Conservation (phyloP, 2,888 invertebrate species). For the Steinernema hermaphroditum region DNA sequence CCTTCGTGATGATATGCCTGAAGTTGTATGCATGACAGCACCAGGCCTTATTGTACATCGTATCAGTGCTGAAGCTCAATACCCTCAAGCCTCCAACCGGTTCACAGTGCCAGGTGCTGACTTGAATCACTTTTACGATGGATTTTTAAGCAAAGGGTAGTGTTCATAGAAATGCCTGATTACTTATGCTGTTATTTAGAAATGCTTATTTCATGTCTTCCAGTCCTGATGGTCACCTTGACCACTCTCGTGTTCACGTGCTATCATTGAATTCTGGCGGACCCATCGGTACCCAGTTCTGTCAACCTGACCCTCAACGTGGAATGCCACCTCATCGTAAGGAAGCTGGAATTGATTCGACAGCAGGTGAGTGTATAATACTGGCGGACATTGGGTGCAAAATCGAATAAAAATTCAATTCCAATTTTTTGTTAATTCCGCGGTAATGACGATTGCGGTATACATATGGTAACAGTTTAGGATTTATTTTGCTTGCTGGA, state of each 20-base stretch:
- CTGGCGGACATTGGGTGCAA: not conserved
- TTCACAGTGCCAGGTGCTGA: slow-evolving; percentile 61
- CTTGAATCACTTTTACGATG: slow-evolving; percentile 63
- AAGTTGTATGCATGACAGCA: slow-evolving; percentile 60
- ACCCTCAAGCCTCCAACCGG: slow-evolving; percentile 47
- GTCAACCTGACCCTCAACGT: slow-evolving; percentile 52
- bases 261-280: slow-evolving; percentile 52
- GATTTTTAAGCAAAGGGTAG: slow-evolving; percentile 60
- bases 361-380: slow-evolving; percentile 42
- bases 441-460: too few species aligned
- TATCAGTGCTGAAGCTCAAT: slow-evolving; percentile 45
- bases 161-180: slow-evolving; percentile 4
- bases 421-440: too few species aligned
- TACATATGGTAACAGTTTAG: too few species aligned
- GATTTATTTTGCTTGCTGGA: slow-evolving; percentile 63
- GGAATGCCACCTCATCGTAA: slow-evolving; percentile 62
- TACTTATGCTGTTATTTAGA: too few species aligned
- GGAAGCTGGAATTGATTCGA: slow-evolving; percentile 62
- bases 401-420: not conserved
- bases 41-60: slow-evolving; percentile 56
- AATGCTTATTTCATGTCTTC: slow-evolving; percentile 62
- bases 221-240: slow-evolving; percentile 62
- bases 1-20: slow-evolving; percentile 63
- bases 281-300: slow-evolving; percentile 56
- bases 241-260: slow-evolving; percentile 60